Conservation (phyloP, 2,113 vertebrate genomes). For the Ramphastos sulfuratus region DNA sequence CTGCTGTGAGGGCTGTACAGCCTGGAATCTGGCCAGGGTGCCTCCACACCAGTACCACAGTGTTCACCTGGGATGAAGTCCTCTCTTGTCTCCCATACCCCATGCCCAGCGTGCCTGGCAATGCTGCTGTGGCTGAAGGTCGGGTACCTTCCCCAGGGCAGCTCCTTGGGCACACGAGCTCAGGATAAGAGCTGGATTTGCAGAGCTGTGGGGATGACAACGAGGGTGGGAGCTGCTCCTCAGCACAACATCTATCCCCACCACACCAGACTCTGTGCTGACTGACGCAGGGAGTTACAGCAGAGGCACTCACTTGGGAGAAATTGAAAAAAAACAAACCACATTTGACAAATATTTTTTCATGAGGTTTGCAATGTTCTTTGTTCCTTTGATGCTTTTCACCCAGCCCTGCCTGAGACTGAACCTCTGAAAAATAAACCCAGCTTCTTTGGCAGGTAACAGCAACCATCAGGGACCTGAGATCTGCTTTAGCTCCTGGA, state of each 20-base stretch:
- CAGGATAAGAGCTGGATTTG: fast-evolving
- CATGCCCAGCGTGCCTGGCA: fast-evolving
- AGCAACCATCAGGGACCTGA: background rate
- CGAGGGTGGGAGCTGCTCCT: background rate
- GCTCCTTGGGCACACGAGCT: fast-evolving
- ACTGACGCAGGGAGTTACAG: background rate
- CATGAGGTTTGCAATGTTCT: background rate
- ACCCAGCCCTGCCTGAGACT: background rate
- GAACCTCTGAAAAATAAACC: background rate
- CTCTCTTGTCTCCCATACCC: background rate
- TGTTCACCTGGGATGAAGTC: background rate
- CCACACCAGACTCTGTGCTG: fast-evolving
- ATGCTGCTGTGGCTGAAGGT: background rate
- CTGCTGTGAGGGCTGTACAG: background rate
- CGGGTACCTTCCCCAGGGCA: background rate
- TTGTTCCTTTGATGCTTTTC: background rate
- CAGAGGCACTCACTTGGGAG: background rate
- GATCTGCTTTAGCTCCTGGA: background rate
- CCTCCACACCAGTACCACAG: background rate
- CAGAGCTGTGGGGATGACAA: background rate
- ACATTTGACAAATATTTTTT: background rate
- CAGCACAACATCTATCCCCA: background rate
- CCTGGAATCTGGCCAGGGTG: too few relatives aligned
- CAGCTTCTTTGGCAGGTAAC: background rate
- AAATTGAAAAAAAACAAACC: background rate